Percentiles rank a stretch among this genome's conserved stretches.
Conservation (phyloP, 2,113 vertebrate species). For the Microtus richardsoni region DNA sequence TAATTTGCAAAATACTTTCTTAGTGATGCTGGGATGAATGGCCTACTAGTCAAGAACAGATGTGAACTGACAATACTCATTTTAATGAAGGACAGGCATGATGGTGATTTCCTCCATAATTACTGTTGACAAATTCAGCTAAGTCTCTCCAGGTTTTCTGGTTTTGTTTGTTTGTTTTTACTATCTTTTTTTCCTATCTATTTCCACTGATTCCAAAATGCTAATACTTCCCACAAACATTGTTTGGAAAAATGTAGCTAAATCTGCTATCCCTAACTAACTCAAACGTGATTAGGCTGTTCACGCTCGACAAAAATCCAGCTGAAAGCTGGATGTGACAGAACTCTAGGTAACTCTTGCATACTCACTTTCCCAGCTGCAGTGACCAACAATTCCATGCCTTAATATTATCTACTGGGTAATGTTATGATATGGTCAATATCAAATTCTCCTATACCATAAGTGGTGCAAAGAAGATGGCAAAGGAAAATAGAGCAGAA, state of each 20-base stretch:
- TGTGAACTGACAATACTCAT: constrained; percentile 11
- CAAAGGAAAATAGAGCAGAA: constrained; percentile 6
- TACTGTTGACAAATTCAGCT: constrained; percentile 10
- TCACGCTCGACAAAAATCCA: constrained; percentile 39
- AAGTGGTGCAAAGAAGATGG: neutral
- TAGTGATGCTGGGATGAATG: neutral
- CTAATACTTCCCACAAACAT: constrained; percentile 26
- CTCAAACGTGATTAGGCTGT: neutral
- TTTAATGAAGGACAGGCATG: neutral
- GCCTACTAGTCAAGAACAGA: constrained; percentile 50
- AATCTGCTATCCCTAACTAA: constrained; percentile 2
- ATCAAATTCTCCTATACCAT: neutral
- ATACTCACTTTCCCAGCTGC: neutral
- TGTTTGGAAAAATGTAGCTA: constrained; percentile 29
- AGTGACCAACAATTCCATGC: neutral
- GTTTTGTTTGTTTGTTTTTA: neutral
- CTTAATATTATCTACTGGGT: constrained; percentile 27
- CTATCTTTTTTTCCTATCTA: neutral
- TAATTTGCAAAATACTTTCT: constrained; percentile 66
- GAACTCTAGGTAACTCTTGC: neutral
- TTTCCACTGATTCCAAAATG: constrained; percentile 33
- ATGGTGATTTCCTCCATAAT: neutral
- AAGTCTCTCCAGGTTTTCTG: neutral
- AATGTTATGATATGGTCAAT: constrained; percentile 4
- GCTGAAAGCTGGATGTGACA: neutral